Evolutionary conservation across 92 coral and sea anemone species (phyloP).

Genomic region (Virgularia gustaviana): DNA sequence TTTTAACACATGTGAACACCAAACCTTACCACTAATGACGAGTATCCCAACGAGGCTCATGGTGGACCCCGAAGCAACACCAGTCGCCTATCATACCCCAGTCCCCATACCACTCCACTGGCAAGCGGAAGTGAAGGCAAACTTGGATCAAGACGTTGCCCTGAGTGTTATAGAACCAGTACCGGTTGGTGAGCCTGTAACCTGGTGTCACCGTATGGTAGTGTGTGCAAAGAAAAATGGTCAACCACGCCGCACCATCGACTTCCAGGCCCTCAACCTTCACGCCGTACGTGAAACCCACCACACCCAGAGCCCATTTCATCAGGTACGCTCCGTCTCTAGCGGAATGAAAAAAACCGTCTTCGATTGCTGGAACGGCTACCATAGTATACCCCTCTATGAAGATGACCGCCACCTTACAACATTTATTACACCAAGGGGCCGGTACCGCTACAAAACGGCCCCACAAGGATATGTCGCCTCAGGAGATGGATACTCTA

Average conservation of each 20-base stretch:
- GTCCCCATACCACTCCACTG: conserved; percentile 41
- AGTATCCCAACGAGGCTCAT: conserved; percentile 39
- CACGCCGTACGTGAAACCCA: conserved; percentile 51
- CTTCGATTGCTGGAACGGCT: too few species aligned
- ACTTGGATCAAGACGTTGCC: conserved; percentile 31
- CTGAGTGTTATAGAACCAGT: conserved; percentile 40
- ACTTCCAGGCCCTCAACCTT: conserved; percentile 20
- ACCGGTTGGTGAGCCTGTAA: conserved; percentile 34
- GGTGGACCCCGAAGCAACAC: conserved; percentile 50
- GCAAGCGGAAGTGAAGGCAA: conserved; percentile 19
- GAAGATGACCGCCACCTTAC: conserved; percentile 56
- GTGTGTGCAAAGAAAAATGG: conserved; percentile 39
- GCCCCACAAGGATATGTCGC: conserved; percentile 66
- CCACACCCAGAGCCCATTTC: conserved; percentile 47
- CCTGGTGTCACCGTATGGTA: conserved; percentile 36
- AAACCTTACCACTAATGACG: conserved; percentile 51
- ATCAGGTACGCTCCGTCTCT: conserved; percentile 49
- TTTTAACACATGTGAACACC: conserved; percentile 52
- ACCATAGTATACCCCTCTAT: conserved; percentile 53
- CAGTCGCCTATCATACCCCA: conserved; percentile 56
- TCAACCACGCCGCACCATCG: conserved; percentile 11
- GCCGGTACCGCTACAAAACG: conserved; percentile 60
- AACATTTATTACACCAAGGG: conserved; percentile 65
- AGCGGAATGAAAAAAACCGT: too few species aligned
- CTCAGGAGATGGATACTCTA: conserved; percentile 54